Percentiles rank a stretch among this genome's conserved stretches.
Evolutionary conservation across 2,113 vertebrate species (phyloP).

Genomic region (Melanerpes aurifrons): DNA sequence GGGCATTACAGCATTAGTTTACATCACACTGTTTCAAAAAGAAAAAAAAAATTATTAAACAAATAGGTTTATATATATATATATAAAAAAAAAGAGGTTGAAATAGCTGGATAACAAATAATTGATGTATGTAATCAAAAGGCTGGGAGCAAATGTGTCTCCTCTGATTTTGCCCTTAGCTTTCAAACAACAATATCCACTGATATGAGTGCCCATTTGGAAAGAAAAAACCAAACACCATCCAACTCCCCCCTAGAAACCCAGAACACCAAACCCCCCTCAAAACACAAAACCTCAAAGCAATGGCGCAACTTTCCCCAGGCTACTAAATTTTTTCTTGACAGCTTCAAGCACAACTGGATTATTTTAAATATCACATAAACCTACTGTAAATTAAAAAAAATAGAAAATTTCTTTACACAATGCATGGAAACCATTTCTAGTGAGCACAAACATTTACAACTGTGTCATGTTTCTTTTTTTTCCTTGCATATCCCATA

Average conservation of each 20-base stretch:
- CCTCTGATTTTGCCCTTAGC: conserved; percentile 16
- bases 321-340: neutral
- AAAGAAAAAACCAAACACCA: neutral
- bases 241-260: neutral
- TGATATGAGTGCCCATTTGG: neutral
- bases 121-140: conserved; percentile 48
- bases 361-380: conserved; percentile 63
- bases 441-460: conserved; percentile 58
- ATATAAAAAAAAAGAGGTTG: neutral
- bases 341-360: conserved; percentile 27
- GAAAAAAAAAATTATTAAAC: conserved; percentile 23
- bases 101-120: conserved; percentile 65
- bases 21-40: conserved; percentile 61
- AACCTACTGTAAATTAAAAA: conserved; percentile 61
- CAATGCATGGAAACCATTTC: conserved; percentile 51
- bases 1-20: conserved; percentile 65
- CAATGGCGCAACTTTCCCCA: conserved; percentile 11
- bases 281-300: conserved; percentile 15
- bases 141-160: conserved; percentile 2
- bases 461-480: conserved; percentile 23
- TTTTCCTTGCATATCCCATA: conserved; percentile 45
- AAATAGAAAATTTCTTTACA: conserved; percentile 62
- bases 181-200: conserved; percentile 26
- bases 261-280: neutral
- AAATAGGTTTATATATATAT: conserved; percentile 39